Base-by-base conservation (phyloP, 2,797 vertebrate species). In the Gymnodraco acuticeps region DNA sequence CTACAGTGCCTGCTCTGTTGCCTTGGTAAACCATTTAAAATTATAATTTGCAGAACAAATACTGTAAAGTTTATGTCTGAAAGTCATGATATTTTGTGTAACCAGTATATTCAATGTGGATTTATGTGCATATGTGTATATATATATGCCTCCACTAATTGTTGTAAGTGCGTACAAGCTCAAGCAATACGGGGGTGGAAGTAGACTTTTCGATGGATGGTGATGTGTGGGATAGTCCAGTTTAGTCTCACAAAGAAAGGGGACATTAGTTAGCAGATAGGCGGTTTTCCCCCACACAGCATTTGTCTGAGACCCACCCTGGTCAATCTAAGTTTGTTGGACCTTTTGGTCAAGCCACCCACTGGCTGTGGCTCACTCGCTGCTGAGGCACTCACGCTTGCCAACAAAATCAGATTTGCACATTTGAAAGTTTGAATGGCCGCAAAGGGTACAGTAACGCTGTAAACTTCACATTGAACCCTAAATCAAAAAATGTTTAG, bases 41-140 rank as follows among this genome's bases (percentile, higher is more conserved):
- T 82, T 73, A 54, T 72, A 64, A 86, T 86, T 73, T 87, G 45
- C 55, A 59, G 23, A 66, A 52, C 31, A 86, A 87, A 87, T 66
- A 61, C 64, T 59, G 31, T 46, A 66, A 70, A 61, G 78, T 81
- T 88, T 87, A 80, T 82, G 77, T 89, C 81, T 86, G 64, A 72
- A 73, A 77, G 73, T 86, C 80, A 76, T 2, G 42, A 75, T 73
- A 73, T 80, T 66, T 85, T 78, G 48, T 60, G 38, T 59, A 86
- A 83, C 46, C 19, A 17, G 71, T 82, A 59, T 82, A 75, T 77
- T 83, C n/a, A 78, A 16, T 51, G 50, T 53, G 17, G 69, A 88
- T 86, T 84, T 88, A 84, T 92, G 79, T 76, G 70, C 27, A 45
- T 64, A 23, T 51, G 13, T 79, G 43, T 83, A 51, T 83, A 81